phyloP scores from a whole-genome alignment of 2,888 invertebrate species.

The Apodemia hepburni region DNA sequence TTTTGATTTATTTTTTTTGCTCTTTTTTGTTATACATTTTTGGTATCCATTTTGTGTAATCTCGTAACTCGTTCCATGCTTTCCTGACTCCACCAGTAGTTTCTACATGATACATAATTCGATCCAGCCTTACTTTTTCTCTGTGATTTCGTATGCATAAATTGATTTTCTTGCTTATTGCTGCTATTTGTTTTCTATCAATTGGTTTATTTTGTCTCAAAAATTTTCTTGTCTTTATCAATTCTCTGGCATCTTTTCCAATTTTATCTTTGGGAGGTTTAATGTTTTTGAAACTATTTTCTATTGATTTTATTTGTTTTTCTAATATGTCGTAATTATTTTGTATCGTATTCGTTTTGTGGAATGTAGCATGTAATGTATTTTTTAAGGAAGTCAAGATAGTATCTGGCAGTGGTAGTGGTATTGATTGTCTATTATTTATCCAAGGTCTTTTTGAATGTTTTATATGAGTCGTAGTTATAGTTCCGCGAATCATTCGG shows the following conservation, averaged over 20 bases:
- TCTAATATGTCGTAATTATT: neutral
- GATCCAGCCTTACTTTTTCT: neutral
- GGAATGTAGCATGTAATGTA: neutral
- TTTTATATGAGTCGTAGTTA: neutral
- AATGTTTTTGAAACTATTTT: too few species aligned
- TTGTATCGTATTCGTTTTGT: neutral
- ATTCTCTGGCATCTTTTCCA: too few species aligned
- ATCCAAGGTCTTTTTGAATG: conserved; percentile 17
- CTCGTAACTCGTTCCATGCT: conserved; percentile 12
- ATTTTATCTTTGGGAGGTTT: too few species aligned
- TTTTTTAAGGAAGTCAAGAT: conserved; percentile 8
- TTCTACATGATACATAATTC: conserved; percentile 3
- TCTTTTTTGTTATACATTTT: conserved; percentile 17
- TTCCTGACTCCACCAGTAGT: conserved; percentile 12
- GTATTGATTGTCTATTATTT: neutral
- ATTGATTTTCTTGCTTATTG: neutral
- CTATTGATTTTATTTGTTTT: too few species aligned
- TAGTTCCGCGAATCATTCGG: conserved; percentile 15
- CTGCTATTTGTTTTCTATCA: too few species aligned
- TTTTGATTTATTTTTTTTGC: conserved; percentile 17
- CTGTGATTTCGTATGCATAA: conserved; percentile 1
- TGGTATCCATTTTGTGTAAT: conserved; percentile 16
- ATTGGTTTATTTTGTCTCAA: too few species aligned
- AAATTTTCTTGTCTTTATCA: too few species aligned
- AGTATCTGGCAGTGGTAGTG: conserved; percentile 5